Conservation (phyloP, 2,113 vertebrate species). For the Mohoua ochrocephala region DNA sequence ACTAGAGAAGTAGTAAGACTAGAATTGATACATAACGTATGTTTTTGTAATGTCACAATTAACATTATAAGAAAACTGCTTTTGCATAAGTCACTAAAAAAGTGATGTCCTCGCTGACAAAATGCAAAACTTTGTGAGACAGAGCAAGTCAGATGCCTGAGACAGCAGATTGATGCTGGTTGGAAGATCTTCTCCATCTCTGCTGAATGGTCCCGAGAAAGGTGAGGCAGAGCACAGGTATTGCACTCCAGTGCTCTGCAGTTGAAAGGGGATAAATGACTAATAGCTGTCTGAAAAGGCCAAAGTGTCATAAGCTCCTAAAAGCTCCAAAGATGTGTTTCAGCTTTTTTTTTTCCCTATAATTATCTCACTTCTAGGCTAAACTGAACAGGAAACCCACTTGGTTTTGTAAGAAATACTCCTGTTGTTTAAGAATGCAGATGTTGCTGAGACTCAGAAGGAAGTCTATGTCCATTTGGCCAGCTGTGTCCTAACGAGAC, state of each 20-base stretch:
- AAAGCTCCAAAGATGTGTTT: slow-evolving; percentile 27
- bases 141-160: neutral
- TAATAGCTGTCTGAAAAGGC: slow-evolving; percentile 14
- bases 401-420: slow-evolving; percentile 42
- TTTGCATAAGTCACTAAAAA: neutral
- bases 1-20: neutral
- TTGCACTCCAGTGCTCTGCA: neutral
- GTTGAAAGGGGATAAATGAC: slow-evolving; percentile 4
- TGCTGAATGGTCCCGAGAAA: neutral
- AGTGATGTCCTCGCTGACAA: neutral
- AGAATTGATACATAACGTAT: neutral
- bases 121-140: neutral
- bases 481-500: neutral
- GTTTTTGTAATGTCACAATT: neutral
- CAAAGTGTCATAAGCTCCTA: slow-evolving; percentile 34
- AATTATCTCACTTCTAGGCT: slow-evolving; percentile 47
- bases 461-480: neutral
- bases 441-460: neutral
- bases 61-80: neutral
- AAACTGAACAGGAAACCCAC: slow-evolving; percentile 19
- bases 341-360: neutral
- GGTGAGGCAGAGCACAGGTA: neutral
- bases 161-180: neutral
- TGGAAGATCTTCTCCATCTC: neutral
- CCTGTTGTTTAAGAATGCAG: slow-evolving; percentile 13